Percentiles rank a stretch among this genome's conserved stretches.
Evolutionary conservation across 1,140 invertebrate genomes (phyloP).

Genomic region (Lanistes nyassanus): DNA sequence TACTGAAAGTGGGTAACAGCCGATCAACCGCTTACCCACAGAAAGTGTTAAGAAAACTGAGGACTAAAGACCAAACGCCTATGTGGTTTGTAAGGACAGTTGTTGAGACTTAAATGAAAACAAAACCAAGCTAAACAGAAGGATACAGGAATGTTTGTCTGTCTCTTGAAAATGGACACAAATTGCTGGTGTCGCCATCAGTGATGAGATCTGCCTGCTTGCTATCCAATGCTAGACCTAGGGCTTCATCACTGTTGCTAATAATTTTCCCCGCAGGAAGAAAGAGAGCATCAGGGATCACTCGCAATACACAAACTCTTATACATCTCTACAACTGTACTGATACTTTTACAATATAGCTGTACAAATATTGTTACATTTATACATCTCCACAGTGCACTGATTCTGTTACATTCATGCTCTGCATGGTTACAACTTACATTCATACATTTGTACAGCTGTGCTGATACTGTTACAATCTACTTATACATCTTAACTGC

Average conservation of each 20-base stretch:
- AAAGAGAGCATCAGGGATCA: too few relatives aligned
- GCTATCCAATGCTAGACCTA: neutral
- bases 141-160: conserved; percentile 11
- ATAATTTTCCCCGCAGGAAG: neutral
- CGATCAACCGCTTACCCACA: neutral
- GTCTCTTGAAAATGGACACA: neutral
- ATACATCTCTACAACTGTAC: neutral
- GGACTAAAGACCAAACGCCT: neutral
- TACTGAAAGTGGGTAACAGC: neutral
- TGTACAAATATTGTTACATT: too few relatives aligned
- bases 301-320: neutral
- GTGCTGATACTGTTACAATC: too few relatives aligned
- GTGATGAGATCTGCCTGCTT: neutral
- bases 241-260: neutral
- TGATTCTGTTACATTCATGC: too few relatives aligned
- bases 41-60: neutral
- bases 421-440: too few relatives aligned
- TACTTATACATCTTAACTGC: too few relatives aligned
- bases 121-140: too few relatives aligned
- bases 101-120: too few relatives aligned
- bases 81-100: too few relatives aligned
- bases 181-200: neutral
- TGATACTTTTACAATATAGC: too few relatives aligned
- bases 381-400: too few relatives aligned
- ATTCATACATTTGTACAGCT: too few relatives aligned